These are phyloP conservation scores for Cheilosia scutellata DNA, from an alignment of 2,888 invertebrate species.

Conservation along the genomic window DNA sequence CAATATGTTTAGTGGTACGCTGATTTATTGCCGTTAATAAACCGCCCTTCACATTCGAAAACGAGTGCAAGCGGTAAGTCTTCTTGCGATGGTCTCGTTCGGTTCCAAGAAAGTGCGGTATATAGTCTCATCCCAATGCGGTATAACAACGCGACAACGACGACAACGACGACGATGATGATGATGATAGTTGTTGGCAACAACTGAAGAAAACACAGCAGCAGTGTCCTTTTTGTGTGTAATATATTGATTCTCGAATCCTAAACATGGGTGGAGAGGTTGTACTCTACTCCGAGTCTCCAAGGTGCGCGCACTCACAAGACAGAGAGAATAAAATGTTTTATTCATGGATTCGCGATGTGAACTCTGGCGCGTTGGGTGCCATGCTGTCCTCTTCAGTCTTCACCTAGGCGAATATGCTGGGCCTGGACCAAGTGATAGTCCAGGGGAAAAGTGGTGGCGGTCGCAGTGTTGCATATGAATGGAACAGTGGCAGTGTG, in stretches of 20 bases:
- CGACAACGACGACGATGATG: constrained; percentile 30
- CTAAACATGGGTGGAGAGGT: constrained; percentile 60
- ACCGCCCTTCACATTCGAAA: constrained; percentile 63
- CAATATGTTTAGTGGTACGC: constrained; percentile 76
- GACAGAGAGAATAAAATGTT: constrained; percentile 55
- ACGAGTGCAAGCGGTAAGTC: constrained; percentile 64
- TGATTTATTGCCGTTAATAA: constrained; percentile 76
- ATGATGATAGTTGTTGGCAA: constrained; percentile 63
- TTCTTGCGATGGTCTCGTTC: constrained; percentile 60
- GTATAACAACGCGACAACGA: constrained; percentile 18
- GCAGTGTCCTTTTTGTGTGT: constrained; percentile 65
- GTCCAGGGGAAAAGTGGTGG: background rate
- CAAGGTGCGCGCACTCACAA: constrained; percentile 5
- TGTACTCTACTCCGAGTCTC: constrained; percentile 36
- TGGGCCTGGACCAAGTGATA: background rate
- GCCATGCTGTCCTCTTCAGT: constrained; percentile 55
- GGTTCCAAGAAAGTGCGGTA: constrained; percentile 60
- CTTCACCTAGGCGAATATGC: constrained; percentile 18
- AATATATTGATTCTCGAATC: constrained; percentile 71
- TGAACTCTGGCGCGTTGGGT: constrained; percentile 72
- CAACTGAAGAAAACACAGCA: constrained; percentile 33
- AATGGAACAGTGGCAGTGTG: constrained; percentile 47
- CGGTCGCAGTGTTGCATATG: constrained; percentile 1
- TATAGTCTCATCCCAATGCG: background rate
- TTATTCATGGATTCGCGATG: constrained; percentile 74